A percentile compares a stretch with the other conserved stretches of the same genome.
Evolutionary conservation across 2,797 vertebrate genomes (phyloP).

Genomic region (Poecilia velifera): DNA sequence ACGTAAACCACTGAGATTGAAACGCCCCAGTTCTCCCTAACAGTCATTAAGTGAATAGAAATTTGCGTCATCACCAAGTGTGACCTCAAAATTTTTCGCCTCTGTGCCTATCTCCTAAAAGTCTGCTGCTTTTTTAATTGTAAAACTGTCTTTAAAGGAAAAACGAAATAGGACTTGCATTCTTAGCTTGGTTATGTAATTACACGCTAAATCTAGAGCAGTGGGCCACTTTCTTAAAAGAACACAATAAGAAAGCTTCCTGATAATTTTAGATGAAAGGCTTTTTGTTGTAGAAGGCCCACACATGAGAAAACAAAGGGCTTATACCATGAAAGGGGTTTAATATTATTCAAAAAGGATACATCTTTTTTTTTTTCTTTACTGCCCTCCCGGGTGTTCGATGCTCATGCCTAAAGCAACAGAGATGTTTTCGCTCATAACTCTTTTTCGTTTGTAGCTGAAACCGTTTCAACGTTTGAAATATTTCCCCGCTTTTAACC

Average conservation of each 20-base stretch:
- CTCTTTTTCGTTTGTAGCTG: conserved; percentile 19
- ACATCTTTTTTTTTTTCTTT: conserved; percentile 4
- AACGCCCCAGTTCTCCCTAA: conserved; percentile 41
- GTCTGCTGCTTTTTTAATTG: conserved; percentile 37
- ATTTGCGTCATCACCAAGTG: conserved; percentile 44
- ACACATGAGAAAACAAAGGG: conserved; percentile 26
- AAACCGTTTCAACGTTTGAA: conserved; percentile 16
- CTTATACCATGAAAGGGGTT: conserved; percentile 27
- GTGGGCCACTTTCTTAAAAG: conserved; percentile 10
- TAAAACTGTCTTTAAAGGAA: conserved; percentile 9
- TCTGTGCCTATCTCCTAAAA: conserved; percentile 31
- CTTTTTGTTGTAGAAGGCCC: conserved; percentile 25
- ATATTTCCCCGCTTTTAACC: neutral
- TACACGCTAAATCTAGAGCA: conserved; percentile 13
- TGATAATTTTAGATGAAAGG: conserved; percentile 32
- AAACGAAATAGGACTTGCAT: conserved; percentile 12
- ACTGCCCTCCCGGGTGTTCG: conserved; percentile 17
- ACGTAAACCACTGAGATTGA: conserved; percentile 71
- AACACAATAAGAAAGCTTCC: neutral
- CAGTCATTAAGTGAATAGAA: conserved; percentile 44
- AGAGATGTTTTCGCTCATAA: conserved; percentile 18
- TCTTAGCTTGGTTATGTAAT: conserved; percentile 26
- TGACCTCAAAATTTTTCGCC: conserved; percentile 51
- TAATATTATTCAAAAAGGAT: conserved; percentile 8
- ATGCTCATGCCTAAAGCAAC: conserved; percentile 11